A percentile compares a stretch with the other conserved stretches of the same genome.
These are phyloP conservation scores for Trematomus bernacchii DNA, from an alignment of 2,797 vertebrate genomes.

Conservation along the genomic window DNA sequence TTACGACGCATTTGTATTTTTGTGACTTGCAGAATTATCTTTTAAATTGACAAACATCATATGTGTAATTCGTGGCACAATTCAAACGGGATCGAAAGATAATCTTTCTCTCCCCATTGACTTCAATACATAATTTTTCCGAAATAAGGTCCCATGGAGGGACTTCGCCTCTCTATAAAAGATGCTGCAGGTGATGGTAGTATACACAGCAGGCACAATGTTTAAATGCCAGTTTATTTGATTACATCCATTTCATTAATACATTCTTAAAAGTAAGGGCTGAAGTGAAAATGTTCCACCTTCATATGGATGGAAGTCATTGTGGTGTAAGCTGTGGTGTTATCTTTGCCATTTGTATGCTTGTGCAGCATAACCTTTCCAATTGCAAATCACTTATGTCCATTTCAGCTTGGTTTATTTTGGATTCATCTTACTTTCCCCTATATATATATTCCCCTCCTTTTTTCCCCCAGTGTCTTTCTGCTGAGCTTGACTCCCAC, in stretches of 20 bases:
- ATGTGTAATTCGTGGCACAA: too few relatives aligned
- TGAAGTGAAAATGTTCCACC: constrained; percentile 69
- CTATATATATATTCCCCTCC: constrained; percentile 46
- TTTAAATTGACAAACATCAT: too few relatives aligned
- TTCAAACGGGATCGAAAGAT: too few relatives aligned
- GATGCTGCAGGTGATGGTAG: neutral
- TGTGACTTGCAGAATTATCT: too few relatives aligned
- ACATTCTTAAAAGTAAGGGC: neutral
- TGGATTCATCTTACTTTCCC: constrained; percentile 86
- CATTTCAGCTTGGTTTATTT: constrained; percentile 88
- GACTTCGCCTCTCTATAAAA: too few relatives aligned
- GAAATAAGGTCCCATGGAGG: too few relatives aligned
- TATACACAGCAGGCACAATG: neutral
- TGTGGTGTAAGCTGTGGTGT: constrained; percentile 58
- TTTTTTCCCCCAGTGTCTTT: constrained; percentile 92
- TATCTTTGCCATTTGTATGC: constrained; percentile 62
- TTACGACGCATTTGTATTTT: too few relatives aligned
- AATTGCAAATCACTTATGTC: constrained; percentile 72
- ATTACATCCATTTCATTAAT: neutral
- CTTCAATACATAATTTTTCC: too few relatives aligned
- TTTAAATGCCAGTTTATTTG: constrained; percentile 5
- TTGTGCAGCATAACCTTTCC: constrained; percentile 77
- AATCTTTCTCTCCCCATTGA: too few relatives aligned
- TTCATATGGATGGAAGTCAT: constrained; percentile 27
- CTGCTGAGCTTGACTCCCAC: constrained; percentile 93